phyloP scores from a whole-genome alignment of 1,140 invertebrate species.

The Xylocopa sonorina region DNA sequence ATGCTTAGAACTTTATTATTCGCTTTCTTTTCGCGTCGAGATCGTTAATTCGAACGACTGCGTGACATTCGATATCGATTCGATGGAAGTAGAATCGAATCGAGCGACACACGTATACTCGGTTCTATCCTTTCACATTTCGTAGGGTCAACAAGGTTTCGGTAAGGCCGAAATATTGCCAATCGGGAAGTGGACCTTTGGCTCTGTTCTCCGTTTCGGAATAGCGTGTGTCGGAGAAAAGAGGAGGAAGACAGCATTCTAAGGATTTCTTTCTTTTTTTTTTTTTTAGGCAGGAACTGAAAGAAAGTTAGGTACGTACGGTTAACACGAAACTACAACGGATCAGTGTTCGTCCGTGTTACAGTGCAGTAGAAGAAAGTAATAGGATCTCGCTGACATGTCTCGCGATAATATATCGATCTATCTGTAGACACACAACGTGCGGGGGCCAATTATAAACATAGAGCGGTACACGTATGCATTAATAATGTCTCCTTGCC shows the following conservation, averaged over 20 bases:
- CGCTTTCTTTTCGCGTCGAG: background rate
- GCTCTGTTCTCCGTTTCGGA: slow-evolving; percentile 50
- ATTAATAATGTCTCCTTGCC: slow-evolving; percentile 78
- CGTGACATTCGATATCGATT: too few relatives aligned
- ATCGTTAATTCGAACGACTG: background rate
- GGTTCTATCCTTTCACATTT: too few relatives aligned
- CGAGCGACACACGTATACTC: too few relatives aligned
- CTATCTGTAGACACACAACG: slow-evolving; percentile 78
- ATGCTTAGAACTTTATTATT: too few relatives aligned
- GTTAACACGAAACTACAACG: slow-evolving; percentile 5
- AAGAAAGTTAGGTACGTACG: slow-evolving; percentile 1
- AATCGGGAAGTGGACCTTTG: too few relatives aligned
- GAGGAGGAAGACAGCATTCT: too few relatives aligned
- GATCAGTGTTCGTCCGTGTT: slow-evolving; percentile 23
- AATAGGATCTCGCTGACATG: slow-evolving; percentile 40
- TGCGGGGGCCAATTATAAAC: slow-evolving; percentile 79
- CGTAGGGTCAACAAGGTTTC: too few relatives aligned
- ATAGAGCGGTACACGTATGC: slow-evolving; percentile 70
- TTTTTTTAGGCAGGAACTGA: too few relatives aligned
- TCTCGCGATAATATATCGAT: slow-evolving; percentile 52
- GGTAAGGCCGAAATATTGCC: too few relatives aligned
- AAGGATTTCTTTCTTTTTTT: too few relatives aligned
- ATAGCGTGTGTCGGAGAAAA: slow-evolving; percentile 22
- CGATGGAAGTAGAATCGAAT: too few relatives aligned
- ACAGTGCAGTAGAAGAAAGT: slow-evolving; percentile 6